Conservation (phyloP, 2,888 invertebrate species). For the Dryobotodes eremita region DNA sequence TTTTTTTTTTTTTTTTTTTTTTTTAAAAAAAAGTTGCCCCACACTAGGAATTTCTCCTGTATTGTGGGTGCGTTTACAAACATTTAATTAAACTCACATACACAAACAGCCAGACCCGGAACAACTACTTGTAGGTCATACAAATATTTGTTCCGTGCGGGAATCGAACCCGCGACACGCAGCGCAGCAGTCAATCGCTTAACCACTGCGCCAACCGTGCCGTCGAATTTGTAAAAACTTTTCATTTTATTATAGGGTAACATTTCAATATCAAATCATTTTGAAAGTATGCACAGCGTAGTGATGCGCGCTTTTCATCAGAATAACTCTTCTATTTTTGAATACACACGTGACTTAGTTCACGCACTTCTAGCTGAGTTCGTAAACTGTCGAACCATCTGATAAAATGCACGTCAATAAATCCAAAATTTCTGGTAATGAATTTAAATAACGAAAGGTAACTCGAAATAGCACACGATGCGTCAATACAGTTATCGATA, state of each 20-base stretch:
- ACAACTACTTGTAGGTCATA: no score
- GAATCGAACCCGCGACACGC: no score
- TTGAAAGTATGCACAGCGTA: not conserved
- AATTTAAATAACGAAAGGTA: not conserved
- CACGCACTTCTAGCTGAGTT: not conserved
- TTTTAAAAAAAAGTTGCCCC: no score
- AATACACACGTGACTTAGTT: not conserved
- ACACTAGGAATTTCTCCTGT: no score
- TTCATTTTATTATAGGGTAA: not conserved
- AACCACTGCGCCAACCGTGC: no score
- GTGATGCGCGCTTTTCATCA: not conserved
- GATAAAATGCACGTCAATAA: not conserved
- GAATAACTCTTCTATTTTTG: not conserved
- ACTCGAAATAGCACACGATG: not conserved
- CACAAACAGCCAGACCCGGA: no score
- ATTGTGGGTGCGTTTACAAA: no score
- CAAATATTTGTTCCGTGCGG: no score
- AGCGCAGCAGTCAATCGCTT: no score
- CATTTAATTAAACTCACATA: no score
- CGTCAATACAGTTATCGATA: conserved; percentile 18
- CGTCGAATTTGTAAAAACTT: rapidly evolving
- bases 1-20: no score
- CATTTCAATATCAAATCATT: not conserved
- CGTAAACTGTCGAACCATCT: not conserved
- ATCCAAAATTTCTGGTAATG: not conserved